Evolutionary conservation across 2,113 vertebrate species (phyloP).

Genomic region (Cinclus mexicanus): DNA sequence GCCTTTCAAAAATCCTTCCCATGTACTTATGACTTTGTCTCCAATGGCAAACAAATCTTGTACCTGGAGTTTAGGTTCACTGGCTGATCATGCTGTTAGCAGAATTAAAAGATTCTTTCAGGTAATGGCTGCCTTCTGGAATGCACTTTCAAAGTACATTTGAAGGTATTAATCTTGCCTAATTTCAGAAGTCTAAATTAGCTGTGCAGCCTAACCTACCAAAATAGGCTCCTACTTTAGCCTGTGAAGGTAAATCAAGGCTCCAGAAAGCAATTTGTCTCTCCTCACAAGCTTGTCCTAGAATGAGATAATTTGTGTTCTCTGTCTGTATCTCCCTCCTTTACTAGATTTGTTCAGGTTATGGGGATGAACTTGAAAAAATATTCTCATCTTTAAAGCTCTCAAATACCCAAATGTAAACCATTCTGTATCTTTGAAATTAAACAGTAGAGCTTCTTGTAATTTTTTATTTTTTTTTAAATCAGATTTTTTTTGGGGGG

Average conservation of each 20-base stretch:
- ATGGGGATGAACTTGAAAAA: neutral
- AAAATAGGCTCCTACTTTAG: neutral
- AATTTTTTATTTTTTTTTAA: neutral
- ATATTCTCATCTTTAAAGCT: neutral
- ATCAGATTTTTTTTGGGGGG: neutral
- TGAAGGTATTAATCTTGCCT: neutral
- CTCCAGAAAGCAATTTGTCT: neutral
- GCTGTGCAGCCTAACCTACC: neutral
- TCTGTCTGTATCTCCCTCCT: neutral
- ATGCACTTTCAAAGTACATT: neutral
- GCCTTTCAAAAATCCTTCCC: neutral
- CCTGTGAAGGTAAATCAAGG: neutral
- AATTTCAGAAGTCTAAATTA: neutral
- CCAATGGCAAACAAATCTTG: neutral
- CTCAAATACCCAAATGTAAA: neutral
- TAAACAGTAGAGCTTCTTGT: neutral
- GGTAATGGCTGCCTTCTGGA: neutral
- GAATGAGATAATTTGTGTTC: neutral
- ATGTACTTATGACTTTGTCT: rapidly evolving
- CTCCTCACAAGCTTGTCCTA: neutral
- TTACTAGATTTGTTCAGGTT: neutral
- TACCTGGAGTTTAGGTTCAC: neutral
- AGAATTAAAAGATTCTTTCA: neutral
- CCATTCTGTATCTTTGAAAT: neutral
- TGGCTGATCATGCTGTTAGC: neutral